Percentiles rank a stretch among this genome's conserved stretches.
These are phyloP conservation scores for Poicephalus meyeri DNA, from an alignment of 2,113 vertebrate genomes.

Conservation along the genomic window DNA sequence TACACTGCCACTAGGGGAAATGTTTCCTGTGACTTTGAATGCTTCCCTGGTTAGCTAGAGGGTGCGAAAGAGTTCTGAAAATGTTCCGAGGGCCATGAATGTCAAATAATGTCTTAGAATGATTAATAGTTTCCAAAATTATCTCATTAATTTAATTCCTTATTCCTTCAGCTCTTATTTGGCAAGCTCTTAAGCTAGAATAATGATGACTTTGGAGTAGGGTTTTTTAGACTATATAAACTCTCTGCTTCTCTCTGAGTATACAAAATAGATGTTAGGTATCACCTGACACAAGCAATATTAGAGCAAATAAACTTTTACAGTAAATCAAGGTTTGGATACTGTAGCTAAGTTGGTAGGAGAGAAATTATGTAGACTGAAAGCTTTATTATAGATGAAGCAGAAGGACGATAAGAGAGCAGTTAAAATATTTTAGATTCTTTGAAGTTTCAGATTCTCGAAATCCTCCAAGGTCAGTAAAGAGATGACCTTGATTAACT, in stretches of 20 bases:
- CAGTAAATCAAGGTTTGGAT: neutral
- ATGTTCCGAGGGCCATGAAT: neutral
- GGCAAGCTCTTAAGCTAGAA: neutral
- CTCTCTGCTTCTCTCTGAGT: neutral
- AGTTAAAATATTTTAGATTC: constrained; percentile 19
- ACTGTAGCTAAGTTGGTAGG: neutral
- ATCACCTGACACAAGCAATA: neutral
- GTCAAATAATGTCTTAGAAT: neutral
- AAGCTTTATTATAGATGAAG: neutral
- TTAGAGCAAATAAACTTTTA: neutral
- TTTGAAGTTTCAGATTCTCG: neutral
- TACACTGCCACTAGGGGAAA: neutral
- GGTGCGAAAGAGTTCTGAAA: neutral
- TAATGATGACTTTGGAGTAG: neutral
- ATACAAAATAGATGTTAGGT: neutral
- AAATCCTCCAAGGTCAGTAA: neutral
- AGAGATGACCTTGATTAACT: neutral
- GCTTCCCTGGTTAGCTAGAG: neutral
- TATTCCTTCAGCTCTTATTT: neutral
- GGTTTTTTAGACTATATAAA: neutral
- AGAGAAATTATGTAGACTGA: neutral
- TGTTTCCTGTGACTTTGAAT: neutral
- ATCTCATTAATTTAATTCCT: neutral
- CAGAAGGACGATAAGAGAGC: neutral
- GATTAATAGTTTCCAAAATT: neutral